Percentiles rank a stretch among this genome's conserved stretches.
Evolutionary conservation across 2,797 vertebrate species (phyloP).

Genomic region (Bovichtus variegatus): DNA sequence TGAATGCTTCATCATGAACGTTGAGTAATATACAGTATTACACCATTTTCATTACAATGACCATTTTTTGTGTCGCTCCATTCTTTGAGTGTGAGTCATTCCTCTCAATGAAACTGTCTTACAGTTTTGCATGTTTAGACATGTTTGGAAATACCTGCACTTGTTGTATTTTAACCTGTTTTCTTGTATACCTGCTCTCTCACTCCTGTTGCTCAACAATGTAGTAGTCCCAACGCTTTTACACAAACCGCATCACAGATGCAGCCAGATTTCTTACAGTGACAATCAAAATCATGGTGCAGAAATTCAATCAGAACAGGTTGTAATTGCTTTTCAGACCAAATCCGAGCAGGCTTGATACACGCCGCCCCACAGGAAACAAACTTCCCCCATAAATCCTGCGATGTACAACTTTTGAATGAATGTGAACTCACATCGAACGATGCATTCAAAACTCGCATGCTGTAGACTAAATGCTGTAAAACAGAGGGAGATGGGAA

Average conservation of each 20-base stretch:
- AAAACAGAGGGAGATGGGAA: neutral
- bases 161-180: constrained; percentile 31
- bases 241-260: neutral
- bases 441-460: neutral
- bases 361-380: neutral
- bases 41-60: neutral
- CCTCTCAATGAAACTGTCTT: neutral
- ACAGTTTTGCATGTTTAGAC: constrained; percentile 64
- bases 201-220: neutral
- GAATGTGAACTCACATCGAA: neutral
- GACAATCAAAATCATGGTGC: neutral
- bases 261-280: neutral
- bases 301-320: neutral
- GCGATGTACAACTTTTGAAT: neutral
- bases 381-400: neutral
- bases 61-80: neutral
- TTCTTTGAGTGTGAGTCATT: constrained; percentile 34
- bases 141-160: constrained; percentile 18
- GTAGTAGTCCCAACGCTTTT: neutral
- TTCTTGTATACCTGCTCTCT: constrained; percentile 8
- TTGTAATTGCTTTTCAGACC: neutral
- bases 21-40: neutral
- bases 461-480: neutral
- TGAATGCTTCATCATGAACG: neutral
- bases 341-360: neutral